Base-by-base conservation (phyloP, 2,888 invertebrate species). In the Epinotia nisella region DNA sequence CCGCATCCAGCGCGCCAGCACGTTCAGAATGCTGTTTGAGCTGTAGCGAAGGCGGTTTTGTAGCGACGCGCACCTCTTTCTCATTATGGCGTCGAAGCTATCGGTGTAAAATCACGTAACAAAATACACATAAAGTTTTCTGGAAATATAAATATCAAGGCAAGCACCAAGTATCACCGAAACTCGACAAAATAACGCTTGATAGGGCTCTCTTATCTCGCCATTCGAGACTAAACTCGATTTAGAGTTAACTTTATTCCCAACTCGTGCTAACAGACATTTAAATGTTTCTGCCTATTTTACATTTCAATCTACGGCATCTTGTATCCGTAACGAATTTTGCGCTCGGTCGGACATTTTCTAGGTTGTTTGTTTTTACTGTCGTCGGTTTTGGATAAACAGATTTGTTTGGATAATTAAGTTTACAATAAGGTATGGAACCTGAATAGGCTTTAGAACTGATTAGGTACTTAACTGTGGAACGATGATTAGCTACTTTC, bases 201-300 rank as follows among this genome's bases (percentile, higher is more conserved):
- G 61, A 61, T 69, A 21, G 68, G 59, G 41, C 61, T 61, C 69
- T 69, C 21, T 61, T 53, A 59, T 59, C 62, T 59, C 53, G 41
- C 61, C 66, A 58, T 51, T 71, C 13, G 60, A 60, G 71, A 55
- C 55, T 21, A 21, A 72, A 72, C 55, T 71, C 49, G 61, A 72
- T 71, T 71, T 67, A 45, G 61, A 67, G 29, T 56, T 65, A n/a
- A 13, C 61, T 19, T 35, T 35, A 64, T 49, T 65, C 53, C 13
- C 51, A 64, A 64, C 53, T 64, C 53, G 29, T 29, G 65, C 67
- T 61, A 67, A 72, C 71, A 67, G 71, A 45, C 61, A 56, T 72
- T 67, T 45, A 67, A 72, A 72, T 49, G 62, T 62, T 70, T 17
- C 68, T 13, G 13, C 66, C 61, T 67, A 67, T 67, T 67, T 61